A percentile compares a stretch with the other conserved stretches of the same genome.
Evolutionary conservation across 2,113 vertebrate species (phyloP).

Genomic region (Montifringilla adamsi): DNA sequence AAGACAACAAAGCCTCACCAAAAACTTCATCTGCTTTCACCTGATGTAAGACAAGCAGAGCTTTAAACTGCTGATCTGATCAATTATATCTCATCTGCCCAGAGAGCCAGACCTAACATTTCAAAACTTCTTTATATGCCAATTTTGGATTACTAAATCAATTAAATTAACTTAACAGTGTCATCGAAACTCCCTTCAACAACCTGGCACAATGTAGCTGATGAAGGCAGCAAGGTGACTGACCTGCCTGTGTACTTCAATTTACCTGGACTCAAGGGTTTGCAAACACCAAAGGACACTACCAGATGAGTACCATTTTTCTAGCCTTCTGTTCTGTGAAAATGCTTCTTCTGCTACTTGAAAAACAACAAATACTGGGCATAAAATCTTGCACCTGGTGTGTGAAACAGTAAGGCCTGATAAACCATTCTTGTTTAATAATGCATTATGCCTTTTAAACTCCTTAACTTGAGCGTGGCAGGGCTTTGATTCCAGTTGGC

Average conservation of each 20-base stretch:
- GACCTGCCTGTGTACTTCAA: background rate
- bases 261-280: background rate
- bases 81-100: background rate
- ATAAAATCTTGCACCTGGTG: background rate
- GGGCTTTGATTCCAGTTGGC: background rate
- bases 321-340: background rate
- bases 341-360: background rate
- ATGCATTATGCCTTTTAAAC: background rate
- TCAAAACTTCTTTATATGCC: background rate
- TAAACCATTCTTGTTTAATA: background rate
- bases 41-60: background rate
- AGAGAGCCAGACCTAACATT: background rate
- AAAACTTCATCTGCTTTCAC: background rate
- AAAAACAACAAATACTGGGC: background rate
- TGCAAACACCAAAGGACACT: background rate
- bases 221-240: background rate
- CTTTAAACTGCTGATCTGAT: background rate
- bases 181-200: background rate
- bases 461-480: background rate
- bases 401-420: background rate
- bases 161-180: background rate
- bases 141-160: background rate
- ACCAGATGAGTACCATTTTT: background rate
- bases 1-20: background rate
- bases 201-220: background rate